phyloP scores from a whole-genome alignment of 1,140 invertebrate genomes.

The Micrasema minimum region DNA sequence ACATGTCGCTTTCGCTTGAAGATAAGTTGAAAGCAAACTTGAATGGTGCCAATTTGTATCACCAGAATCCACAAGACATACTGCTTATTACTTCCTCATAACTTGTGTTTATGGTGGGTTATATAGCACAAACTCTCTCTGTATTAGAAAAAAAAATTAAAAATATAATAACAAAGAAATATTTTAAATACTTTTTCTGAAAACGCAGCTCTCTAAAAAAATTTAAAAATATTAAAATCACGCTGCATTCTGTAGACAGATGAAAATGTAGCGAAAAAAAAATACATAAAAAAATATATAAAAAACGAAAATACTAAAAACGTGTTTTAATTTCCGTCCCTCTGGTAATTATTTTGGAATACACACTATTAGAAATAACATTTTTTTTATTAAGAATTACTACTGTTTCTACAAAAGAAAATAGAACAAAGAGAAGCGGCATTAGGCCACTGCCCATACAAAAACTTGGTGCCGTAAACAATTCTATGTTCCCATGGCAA shows the following conservation, averaged over 20 bases:
- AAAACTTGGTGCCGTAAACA: no score
- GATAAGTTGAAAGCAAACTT: neutral
- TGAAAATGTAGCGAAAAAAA: slow-evolving; percentile 51
- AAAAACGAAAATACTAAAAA: slow-evolving; percentile 45
- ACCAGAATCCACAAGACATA: slow-evolving; percentile 10
- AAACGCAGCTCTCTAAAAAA: slow-evolving; percentile 52
- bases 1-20: slow-evolving; percentile 12
- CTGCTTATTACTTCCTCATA: slow-evolving; percentile 11
- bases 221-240: slow-evolving; percentile 44
- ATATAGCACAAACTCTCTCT: slow-evolving; percentile 48
- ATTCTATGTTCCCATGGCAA: no score
- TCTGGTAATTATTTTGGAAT: no score
- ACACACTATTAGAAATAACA: no score
- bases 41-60: slow-evolving; percentile 20
- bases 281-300: slow-evolving; percentile 46
- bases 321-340: slow-evolving; percentile 25
- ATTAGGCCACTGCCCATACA: no score
- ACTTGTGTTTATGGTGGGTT: slow-evolving; percentile 27
- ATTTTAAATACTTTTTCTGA: slow-evolving; percentile 46
- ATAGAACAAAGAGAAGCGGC: no score
- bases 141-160: slow-evolving; percentile 48
- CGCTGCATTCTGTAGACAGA: slow-evolving; percentile 51
- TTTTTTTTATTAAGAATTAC: no score
- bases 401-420: no score
- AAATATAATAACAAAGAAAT: slow-evolving; percentile 44